Percentiles rank a stretch among this genome's conserved stretches.
phyloP scores from a whole-genome alignment of 2,797 vertebrate genomes.

The Falco novaeseelandiae region DNA sequence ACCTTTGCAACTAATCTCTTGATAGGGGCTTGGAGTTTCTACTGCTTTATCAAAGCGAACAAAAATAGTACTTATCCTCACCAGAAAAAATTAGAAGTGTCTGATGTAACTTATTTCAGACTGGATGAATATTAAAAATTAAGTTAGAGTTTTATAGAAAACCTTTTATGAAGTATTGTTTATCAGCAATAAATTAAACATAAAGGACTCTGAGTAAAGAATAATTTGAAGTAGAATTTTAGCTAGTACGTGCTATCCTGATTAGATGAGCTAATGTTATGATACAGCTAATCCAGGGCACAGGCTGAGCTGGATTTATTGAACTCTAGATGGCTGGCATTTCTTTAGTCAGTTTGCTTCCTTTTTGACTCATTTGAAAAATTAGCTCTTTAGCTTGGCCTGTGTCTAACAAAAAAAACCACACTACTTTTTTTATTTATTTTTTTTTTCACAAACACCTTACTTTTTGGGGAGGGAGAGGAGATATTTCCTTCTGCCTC shows the following conservation, averaged over 20 bases:
- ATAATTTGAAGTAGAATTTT: not conserved
- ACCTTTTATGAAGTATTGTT: not conserved
- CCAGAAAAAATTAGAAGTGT: not conserved
- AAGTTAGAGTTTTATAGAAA: not conserved
- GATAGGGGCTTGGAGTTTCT: not conserved
- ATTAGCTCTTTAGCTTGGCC: not conserved
- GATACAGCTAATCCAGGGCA: not conserved
- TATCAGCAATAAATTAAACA: not conserved
- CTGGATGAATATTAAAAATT: not conserved
- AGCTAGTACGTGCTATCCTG: not conserved
- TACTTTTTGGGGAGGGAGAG: not conserved
- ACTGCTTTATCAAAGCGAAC: not conserved
- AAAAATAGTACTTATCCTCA: not conserved
- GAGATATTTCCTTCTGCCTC: not conserved
- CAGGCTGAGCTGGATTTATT: not conserved
- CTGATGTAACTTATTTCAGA: not conserved
- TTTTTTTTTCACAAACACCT: not conserved
- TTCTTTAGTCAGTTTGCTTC: not conserved
- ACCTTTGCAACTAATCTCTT: not conserved
- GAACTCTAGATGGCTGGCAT: not conserved
- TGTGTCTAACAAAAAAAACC: not conserved
- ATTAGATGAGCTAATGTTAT: not conserved
- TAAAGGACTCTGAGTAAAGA: not conserved
- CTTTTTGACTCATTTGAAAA: not conserved
- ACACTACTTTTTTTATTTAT: not conserved